Conservation (phyloP, 2,797 vertebrate species). For the Nyctibius grandis region DNA sequence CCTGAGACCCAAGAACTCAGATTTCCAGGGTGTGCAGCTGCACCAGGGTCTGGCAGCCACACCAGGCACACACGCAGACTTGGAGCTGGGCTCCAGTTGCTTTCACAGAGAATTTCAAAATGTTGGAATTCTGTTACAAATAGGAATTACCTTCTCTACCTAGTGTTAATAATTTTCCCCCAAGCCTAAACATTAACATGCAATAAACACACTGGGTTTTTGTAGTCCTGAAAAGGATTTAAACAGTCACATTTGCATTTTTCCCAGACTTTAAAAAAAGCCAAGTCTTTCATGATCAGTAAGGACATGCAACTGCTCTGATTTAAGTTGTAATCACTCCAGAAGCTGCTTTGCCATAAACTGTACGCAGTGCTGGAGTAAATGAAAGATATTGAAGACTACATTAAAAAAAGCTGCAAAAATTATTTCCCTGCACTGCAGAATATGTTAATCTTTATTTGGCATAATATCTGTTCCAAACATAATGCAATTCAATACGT, state of each 20-base stretch:
- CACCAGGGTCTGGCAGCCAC: not conserved
- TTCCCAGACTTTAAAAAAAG: not conserved
- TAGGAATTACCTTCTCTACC: not conserved
- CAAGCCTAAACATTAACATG: not conserved
- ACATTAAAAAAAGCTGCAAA: not conserved
- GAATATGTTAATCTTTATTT: not conserved
- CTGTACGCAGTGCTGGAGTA: not conserved
- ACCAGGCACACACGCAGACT: rapidly evolving
- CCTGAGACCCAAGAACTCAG: not conserved
- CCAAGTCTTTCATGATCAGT: not conserved
- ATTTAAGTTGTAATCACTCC: not conserved
- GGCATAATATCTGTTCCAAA: not conserved
- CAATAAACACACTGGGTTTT: not conserved
- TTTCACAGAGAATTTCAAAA: not conserved
- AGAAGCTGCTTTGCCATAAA: not conserved
- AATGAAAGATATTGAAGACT: not conserved
- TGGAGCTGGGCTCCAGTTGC: not conserved
- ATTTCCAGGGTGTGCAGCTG: not conserved
- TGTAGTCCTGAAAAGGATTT: not conserved
- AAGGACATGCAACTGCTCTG: not conserved
- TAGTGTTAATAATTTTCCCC: not conserved
- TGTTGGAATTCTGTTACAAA: not conserved
- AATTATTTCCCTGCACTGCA: not conserved
- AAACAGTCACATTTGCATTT: not conserved
- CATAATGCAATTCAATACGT: not conserved